phyloP scores from a whole-genome alignment of 2,113 vertebrate genomes.

The Eudyptes chrysolophus region DNA sequence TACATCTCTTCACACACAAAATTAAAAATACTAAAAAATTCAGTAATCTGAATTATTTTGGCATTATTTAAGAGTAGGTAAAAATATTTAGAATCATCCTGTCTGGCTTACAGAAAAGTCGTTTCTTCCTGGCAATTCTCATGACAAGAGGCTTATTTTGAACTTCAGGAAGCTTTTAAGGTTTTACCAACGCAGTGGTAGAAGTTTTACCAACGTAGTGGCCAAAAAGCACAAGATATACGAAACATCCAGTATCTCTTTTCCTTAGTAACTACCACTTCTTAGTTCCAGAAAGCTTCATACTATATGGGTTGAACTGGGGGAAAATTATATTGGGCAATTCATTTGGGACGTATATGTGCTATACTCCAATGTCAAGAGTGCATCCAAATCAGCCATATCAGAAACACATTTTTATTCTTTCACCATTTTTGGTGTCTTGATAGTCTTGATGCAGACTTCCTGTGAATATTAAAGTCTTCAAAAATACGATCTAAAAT shows the following conservation, averaged over 20 bases:
- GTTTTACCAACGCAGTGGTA: neutral
- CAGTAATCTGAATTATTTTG: neutral
- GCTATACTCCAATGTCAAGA: neutral
- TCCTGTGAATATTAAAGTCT: neutral
- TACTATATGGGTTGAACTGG: neutral
- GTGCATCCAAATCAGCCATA: neutral
- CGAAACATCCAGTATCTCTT: neutral
- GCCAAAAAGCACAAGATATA: neutral
- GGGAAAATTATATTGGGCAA: neutral
- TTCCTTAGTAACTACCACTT: neutral
- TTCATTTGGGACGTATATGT: fast-evolving
- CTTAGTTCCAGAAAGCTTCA: neutral
- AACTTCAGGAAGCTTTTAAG: neutral
- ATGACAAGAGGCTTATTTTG: neutral
- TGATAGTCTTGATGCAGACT: neutral
- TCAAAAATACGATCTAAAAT: neutral
- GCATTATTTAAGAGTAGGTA: neutral
- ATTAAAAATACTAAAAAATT: neutral
- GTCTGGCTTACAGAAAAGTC: neutral
- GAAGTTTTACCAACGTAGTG: neutral
- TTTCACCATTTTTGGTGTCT: neutral
- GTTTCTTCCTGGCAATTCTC: neutral
- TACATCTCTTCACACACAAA: neutral
- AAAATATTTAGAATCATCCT: neutral
- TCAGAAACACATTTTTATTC: neutral